Evolutionary conservation across 2,888 invertebrate species (phyloP), one percentile per base, ranked within the genome.

Genomic region (Taphrorychus bicolor): DNA sequence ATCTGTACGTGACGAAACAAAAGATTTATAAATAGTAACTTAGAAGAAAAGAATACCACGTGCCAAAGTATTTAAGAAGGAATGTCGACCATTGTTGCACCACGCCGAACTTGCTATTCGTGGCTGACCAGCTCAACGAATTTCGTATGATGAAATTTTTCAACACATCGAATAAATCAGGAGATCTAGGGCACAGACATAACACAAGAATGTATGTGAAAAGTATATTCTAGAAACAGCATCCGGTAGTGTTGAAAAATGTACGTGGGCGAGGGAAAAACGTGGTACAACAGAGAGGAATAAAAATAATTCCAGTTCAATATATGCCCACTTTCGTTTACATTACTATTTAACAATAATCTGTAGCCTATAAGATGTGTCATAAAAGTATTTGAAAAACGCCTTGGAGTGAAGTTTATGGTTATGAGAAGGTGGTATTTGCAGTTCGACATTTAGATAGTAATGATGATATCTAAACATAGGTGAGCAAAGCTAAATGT

Each of bases 401-500:
- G 32, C 32, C 32, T 32, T 32, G n/a, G n/a, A n/a, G n/a, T n/a
- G n/a, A n/a, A n/a, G n/a, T 32, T 32, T 45, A 45, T 45, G 45
- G 14, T 45, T 16, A 45, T 45, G 45, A 16, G 45, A 45, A 17
- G 3, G 2, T 11, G n/a, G 32, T 32, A 3, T 32, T 32, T 32
- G 3, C 32, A 32, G 9, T 32, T 9, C 11, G 3, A 32, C 3
- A 11, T 32, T 32, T 32, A 9, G 32, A 32, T 32, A 11, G 11
- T 32, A 3, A 23, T 23, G 4, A 32, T 32, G n/a, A n/a, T n/a
- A n/a, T n/a, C n/a, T n/a, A n/a, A n/a, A n/a, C n/a, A n/a, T n/a
- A n/a, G n/a, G n/a, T n/a, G n/a, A n/a, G n/a, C n/a, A n/a, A n/a
- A n/a, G n/a, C n/a, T n/a, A n/a, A n/a, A n/a, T n/a, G 32, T 32